These are phyloP conservation scores for Sphenodon punctatus DNA, from an alignment of 2,797 vertebrate species.

Conservation along the genomic window DNA sequence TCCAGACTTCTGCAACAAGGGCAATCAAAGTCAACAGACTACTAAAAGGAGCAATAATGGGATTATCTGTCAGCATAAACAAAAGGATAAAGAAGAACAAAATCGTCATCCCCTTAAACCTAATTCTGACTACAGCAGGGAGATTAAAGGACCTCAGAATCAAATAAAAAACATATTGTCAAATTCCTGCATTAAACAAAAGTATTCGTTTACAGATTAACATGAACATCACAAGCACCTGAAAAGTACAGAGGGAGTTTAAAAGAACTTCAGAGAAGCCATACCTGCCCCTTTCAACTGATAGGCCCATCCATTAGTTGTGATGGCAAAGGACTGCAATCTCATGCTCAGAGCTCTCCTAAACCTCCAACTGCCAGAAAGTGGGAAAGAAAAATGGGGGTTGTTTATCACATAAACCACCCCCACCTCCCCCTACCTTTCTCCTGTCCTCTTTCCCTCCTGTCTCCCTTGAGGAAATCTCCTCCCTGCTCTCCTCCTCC, in stretches of 20 bases:
- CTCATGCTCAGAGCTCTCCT: no score
- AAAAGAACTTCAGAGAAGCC: background rate
- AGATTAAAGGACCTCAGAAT: conserved; percentile 29
- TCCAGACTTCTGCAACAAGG: conserved; percentile 42
- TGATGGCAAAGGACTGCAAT: background rate
- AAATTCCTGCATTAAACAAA: conserved; percentile 34
- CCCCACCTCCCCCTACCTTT: no score
- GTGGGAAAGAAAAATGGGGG: no score
- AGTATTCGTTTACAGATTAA: background rate
- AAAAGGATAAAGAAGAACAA: conserved; percentile 61
- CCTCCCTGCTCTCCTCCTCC: no score
- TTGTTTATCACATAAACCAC: no score
- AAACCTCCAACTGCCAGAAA: no score
- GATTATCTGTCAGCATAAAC: conserved; percentile 67
- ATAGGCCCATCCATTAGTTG: no score
- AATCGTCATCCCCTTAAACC: conserved; percentile 27
- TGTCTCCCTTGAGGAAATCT: no score
- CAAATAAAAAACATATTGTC: conserved; percentile 31
- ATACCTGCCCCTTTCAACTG: rapidly evolving
- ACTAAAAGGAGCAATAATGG: conserved; percentile 51
- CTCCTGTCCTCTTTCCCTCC: no score
- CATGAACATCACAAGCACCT: rapidly evolving
- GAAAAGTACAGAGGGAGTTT: background rate
- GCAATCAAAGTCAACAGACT: conserved; percentile 45
- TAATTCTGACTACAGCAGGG: conserved; percentile 30